Evolutionary conservation across 2,113 vertebrate species (phyloP).

Genomic region (Mola mola): DNA sequence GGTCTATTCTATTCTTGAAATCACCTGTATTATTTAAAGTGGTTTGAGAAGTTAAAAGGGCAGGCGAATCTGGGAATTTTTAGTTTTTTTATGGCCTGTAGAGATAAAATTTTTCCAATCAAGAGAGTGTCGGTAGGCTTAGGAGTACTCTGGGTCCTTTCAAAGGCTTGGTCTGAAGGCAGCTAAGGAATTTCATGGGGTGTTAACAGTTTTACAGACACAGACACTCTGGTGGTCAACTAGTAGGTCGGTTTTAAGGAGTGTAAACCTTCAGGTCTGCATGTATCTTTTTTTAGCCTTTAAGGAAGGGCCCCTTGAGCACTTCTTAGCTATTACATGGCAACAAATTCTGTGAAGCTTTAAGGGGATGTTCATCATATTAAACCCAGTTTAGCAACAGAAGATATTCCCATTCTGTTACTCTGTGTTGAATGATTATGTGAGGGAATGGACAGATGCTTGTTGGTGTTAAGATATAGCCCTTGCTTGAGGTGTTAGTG

Average conservation of each 20-base stretch:
- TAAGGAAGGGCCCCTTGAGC: slow-evolving; percentile 24
- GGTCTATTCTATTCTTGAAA: slow-evolving; percentile 30
- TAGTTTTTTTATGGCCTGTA: slow-evolving; percentile 36
- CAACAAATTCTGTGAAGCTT: slow-evolving; percentile 35
- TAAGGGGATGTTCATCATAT: slow-evolving; percentile 31
- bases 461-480: slow-evolving; percentile 77
- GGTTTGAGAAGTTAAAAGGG: slow-evolving; percentile 12
- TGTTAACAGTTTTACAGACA: slow-evolving; percentile 64
- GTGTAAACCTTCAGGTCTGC: slow-evolving; percentile 57
- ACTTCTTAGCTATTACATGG: slow-evolving; percentile 25
- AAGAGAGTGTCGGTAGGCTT: slow-evolving; percentile 36
- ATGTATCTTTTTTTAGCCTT: slow-evolving; percentile 51
- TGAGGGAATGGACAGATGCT: slow-evolving; percentile 75
- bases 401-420: slow-evolving; percentile 33
- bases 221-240: slow-evolving; percentile 53
- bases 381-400: slow-evolving; percentile 29
- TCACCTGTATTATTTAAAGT: slow-evolving; percentile 23
- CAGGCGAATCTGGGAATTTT: slow-evolving; percentile 32
- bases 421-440: slow-evolving; percentile 57
- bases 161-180: slow-evolving; percentile 54
- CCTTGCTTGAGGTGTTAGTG: slow-evolving; percentile 72
- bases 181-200: slow-evolving; percentile 59
- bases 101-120: slow-evolving; percentile 40
- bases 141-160: slow-evolving; percentile 45
- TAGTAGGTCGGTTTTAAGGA: slow-evolving; percentile 59